Evolutionary conservation across 2,113 vertebrate genomes (phyloP).

Genomic region (Vulpes ferrilata): DNA sequence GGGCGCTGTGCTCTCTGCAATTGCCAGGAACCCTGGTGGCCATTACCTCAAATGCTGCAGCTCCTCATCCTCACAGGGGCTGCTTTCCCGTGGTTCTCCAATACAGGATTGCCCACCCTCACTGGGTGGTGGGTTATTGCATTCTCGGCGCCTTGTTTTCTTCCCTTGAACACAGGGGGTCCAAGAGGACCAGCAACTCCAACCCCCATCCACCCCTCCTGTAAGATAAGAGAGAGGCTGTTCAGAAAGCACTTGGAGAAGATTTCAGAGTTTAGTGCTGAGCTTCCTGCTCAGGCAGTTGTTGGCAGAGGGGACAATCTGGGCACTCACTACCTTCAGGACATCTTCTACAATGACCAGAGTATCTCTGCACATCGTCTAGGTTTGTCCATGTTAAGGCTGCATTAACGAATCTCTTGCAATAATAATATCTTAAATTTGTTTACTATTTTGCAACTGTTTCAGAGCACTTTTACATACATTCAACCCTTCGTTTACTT

Average conservation of each 20-base stretch:
- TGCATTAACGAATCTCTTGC: background rate
- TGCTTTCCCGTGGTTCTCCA: conserved; percentile 87
- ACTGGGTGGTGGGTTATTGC: conserved; percentile 91
- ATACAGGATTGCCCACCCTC: conserved; percentile 88
- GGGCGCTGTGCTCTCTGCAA: background rate
- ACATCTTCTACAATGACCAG: background rate
- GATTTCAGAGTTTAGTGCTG: background rate
- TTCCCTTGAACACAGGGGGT: conserved; percentile 89
- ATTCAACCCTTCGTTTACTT: background rate
- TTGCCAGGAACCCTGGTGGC: background rate
- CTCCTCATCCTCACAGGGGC: conserved; percentile 90
- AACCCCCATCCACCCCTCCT: conserved; percentile 91
- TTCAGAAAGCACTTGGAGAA: background rate
- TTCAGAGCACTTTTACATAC: background rate
- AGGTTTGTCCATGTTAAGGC: background rate
- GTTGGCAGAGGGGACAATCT: background rate
- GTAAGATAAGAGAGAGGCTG: background rate
- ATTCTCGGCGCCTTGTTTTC: conserved; percentile 89
- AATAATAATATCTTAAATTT: background rate
- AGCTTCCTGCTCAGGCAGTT: background rate
- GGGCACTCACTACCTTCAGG: background rate
- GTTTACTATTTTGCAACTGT: background rate
- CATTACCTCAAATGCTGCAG: conserved; percentile 91
- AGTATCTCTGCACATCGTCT: background rate
- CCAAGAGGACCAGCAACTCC: conserved; percentile 95